Evolutionary conservation across 2,888 invertebrate genomes (phyloP), one percentile per base, ranked within the genome.

Genomic region (Drosophila lutescens): DNA sequence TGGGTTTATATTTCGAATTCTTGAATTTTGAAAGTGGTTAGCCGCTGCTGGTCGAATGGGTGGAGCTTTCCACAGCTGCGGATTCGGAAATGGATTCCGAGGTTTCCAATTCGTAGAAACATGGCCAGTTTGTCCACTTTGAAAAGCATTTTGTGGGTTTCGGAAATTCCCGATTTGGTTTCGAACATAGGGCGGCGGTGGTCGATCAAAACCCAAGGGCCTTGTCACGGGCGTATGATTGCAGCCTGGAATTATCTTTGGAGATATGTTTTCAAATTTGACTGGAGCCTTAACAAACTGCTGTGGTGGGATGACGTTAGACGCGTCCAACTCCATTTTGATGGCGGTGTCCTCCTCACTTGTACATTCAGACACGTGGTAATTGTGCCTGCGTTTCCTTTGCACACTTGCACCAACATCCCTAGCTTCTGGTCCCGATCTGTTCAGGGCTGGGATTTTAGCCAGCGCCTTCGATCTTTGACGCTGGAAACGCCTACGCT

Each of bases 401-500:
- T 17, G 15, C 6, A 4, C 12, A 20, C 4, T 4, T 1, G 4
- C 4, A 17, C 2, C 5, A 0, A 8, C 12, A 4, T 49, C 7
- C 12, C 3, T 12, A 6, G 47, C 0, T 12, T 17, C 32, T 12
- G 47, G 17, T 17, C 4, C 17, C 13, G 3, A 4, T 20, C 0
- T 12, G 0, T 17, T 17, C 10, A 43, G 7, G 1, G 4, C 43
- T 20, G 43, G 10, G 9, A 55, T 55, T 12, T 12, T 9, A 2
- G 13, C 12, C 20, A 32, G 6, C 4, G 43, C 12, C 20, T 32
- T 55, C 10, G 13, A n/a, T 13, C n/a, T 13, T 20, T 43, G 17
- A 8, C 55, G 55, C 32, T 43, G 55, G 4, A n/a, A 12, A 9
- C 43, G 55, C 10, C 55, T 30, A 4, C 55, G 32, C n/a, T 55